Percentiles rank a stretch among this genome's conserved stretches.
phyloP scores from a whole-genome alignment of 2,797 vertebrate genomes.

The Scleropages formosus region DNA sequence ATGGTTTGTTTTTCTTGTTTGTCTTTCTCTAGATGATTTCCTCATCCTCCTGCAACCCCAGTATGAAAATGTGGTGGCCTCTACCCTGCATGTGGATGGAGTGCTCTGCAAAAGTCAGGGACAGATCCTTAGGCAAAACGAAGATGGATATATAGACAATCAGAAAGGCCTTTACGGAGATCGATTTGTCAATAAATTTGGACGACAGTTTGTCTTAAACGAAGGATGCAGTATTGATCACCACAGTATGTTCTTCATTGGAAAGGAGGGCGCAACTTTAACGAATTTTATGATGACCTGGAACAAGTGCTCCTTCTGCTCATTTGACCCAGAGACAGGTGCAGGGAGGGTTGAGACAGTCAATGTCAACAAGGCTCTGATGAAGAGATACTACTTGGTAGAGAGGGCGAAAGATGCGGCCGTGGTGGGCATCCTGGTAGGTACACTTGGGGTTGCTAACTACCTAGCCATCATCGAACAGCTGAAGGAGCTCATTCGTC shows the following conservation, averaged over 20 bases:
- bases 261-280: conserved; percentile 72
- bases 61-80: conserved; percentile 64
- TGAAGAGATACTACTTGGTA: conserved; percentile 86
- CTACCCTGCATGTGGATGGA: conserved; percentile 60
- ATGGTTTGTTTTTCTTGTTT: conserved; percentile 25
- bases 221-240: conserved; percentile 51
- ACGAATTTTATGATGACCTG: conserved; percentile 87
- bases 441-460: conserved; percentile 81
- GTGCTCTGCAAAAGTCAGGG: conserved; percentile 51
- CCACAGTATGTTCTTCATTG: conserved; percentile 70
- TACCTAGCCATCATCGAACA: conserved; percentile 80
- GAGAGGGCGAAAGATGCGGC: conserved; percentile 85
- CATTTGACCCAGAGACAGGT: conserved; percentile 76
- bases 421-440: conserved; percentile 88
- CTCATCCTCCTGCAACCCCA: conserved; percentile 49
- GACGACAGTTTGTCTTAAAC: conserved; percentile 61
- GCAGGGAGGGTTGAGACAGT: conserved; percentile 69
- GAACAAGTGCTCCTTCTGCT: conserved; percentile 78
- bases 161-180: conserved; percentile 26
- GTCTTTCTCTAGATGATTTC: conserved; percentile 57
- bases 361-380: conserved; percentile 74
- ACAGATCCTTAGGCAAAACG: conserved; percentile 28
- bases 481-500: conserved; percentile 70
- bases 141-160: background rate
- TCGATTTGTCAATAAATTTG: conserved; percentile 60